Conservation (phyloP, 2,113 vertebrate genomes). For the Semnopithecus entellus region DNA sequence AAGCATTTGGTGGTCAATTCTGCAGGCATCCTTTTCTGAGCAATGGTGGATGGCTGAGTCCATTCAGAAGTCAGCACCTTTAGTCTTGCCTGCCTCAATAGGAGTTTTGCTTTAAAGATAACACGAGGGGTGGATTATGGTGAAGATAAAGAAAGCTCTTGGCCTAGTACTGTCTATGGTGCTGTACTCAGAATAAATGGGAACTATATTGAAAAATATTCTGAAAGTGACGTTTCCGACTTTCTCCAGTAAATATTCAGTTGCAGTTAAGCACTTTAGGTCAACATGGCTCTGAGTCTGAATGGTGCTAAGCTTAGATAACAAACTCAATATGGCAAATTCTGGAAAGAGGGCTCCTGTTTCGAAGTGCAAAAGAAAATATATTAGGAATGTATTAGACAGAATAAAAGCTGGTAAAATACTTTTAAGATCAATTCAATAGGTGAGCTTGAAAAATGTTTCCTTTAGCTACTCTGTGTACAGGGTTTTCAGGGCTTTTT, state of each 20-base stretch:
- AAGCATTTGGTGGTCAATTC: not conserved
- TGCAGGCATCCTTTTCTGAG: not conserved
- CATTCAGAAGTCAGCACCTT: not conserved
- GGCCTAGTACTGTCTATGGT: not conserved
- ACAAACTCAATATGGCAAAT: constrained; percentile 12
- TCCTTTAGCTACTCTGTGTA: not conserved
- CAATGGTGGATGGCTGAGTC: not conserved
- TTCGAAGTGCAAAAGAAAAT: constrained; percentile 50
- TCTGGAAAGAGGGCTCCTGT: not conserved
- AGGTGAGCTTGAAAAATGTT: not conserved
- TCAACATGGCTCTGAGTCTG: not conserved
- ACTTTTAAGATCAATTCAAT: constrained; percentile 27
- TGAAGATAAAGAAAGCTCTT: constrained; percentile 26
- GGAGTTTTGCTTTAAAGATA: constrained; percentile 27
- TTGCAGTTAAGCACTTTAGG: not conserved
- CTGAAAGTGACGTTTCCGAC: constrained; percentile 24
- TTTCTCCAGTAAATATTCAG: constrained; percentile 36
- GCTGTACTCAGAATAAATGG: constrained; percentile 26
- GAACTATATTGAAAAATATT: constrained; percentile 27
- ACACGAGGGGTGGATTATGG: constrained; percentile 5
- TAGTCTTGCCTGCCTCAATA: not conserved
- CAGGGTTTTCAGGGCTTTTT: not conserved
- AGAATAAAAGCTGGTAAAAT: constrained; percentile 50
- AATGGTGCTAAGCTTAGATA: constrained; percentile 44
- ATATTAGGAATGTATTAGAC: constrained; percentile 45